Conservation (phyloP, 2,888 invertebrate genomes). For the Boloria selene region DNA sequence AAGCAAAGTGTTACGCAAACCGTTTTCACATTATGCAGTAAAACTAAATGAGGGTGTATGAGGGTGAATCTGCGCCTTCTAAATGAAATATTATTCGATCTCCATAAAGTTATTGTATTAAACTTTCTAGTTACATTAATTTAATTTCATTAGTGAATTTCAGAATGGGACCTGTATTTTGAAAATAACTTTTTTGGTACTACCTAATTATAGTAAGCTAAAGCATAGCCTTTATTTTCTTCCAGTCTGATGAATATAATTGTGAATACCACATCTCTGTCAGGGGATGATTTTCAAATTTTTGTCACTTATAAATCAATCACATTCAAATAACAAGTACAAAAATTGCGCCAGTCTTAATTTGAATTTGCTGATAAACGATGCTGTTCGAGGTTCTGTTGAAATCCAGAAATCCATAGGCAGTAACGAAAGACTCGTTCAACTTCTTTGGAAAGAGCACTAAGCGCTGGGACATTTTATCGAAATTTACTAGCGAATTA, state of each 20-base stretch:
- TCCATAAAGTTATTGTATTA: constrained; percentile 5
- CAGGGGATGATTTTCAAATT: no score
- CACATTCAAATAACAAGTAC: no score
- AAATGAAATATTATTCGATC: constrained; percentile 17
- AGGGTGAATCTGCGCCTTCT: constrained; percentile 12
- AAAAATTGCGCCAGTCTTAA: no score
- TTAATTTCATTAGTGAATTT: constrained; percentile 6
- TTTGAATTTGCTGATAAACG: no score
- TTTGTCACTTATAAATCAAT: no score
- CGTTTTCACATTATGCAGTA: constrained; percentile 20
- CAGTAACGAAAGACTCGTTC: no score
- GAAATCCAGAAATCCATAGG: no score
- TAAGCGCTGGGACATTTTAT: no score
- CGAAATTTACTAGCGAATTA: no score
- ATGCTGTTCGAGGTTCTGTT: no score
- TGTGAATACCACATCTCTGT: no score
- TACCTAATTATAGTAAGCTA: neutral
- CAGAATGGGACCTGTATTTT: neutral
- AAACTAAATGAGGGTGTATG: constrained; percentile 7
- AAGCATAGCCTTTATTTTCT: neutral
- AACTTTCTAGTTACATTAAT: constrained; percentile 1
- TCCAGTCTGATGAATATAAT: neutral
- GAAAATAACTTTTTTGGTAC: neutral
- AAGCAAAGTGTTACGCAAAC: constrained; percentile 12
- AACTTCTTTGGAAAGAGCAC: no score